phyloP scores from a whole-genome alignment of 2,888 invertebrate genomes.

The Cephus sareptanus region DNA sequence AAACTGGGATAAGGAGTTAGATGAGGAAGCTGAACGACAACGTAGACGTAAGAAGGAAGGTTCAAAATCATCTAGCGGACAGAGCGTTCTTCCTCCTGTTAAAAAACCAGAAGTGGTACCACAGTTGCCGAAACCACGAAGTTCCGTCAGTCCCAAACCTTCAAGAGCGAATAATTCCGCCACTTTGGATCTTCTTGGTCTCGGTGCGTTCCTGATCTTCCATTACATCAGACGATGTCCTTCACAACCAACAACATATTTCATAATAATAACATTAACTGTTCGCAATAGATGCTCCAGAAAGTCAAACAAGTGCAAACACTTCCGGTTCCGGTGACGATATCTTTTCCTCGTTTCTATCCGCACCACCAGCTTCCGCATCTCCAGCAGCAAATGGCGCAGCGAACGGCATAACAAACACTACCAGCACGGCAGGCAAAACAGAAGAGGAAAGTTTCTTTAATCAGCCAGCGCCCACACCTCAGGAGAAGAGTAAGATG shows the following conservation, averaged over 20 bases:
- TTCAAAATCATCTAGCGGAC: constrained; percentile 68
- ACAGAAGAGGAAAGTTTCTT: constrained; percentile 90
- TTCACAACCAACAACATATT: background rate
- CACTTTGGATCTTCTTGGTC: constrained; percentile 68
- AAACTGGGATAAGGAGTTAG: constrained; percentile 86
- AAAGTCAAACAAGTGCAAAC: constrained; percentile 51
- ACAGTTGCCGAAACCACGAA: constrained; percentile 71
- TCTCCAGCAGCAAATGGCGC: constrained; percentile 37
- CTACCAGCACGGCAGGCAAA: constrained; percentile 69
- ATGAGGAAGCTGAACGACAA: constrained; percentile 85
- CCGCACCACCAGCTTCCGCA: constrained; percentile 68
- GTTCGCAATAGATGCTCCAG: constrained; percentile 48
- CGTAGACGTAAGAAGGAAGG: constrained; percentile 84
- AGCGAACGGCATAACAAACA: constrained; percentile 52
- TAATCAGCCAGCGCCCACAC: constrained; percentile 80
- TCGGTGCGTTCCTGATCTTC: constrained; percentile 57
- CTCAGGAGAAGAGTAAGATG: constrained; percentile 84
- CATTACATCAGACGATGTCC: background rate
- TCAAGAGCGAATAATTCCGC: constrained; percentile 63
- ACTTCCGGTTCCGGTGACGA: constrained; percentile 70
- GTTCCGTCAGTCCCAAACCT: constrained; percentile 69
- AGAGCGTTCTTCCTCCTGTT: constrained; percentile 58
- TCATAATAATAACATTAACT: background rate
- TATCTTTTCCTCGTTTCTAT: constrained; percentile 80
- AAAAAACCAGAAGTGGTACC: constrained; percentile 67